These are phyloP conservation scores for Cyanistes caeruleus DNA, from an alignment of 2,113 vertebrate genomes.

Conservation along the genomic window DNA sequence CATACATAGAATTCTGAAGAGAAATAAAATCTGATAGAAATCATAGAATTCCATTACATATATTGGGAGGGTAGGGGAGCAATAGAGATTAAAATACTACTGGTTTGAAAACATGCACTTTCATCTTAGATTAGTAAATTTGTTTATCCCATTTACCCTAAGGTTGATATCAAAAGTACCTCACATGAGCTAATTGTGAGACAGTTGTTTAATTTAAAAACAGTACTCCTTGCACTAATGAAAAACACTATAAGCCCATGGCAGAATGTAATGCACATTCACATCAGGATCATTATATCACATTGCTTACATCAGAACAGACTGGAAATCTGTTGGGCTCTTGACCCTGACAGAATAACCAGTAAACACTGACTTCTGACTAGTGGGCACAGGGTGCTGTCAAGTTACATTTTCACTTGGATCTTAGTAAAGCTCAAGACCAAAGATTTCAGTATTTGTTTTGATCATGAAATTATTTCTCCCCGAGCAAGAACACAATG, in stretches of 20 bases:
- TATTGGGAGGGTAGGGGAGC: fast-evolving
- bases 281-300: neutral
- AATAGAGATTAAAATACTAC: neutral
- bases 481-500: neutral
- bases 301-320: neutral
- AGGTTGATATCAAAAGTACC: neutral
- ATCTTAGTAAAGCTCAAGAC: neutral
- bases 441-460: neutral
- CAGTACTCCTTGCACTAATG: neutral
- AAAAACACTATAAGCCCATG: neutral
- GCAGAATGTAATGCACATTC: neutral
- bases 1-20: neutral
- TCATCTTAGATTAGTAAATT: neutral
- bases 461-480: neutral
- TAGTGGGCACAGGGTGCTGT: neutral
- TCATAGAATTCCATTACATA: neutral
- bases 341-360: neutral
- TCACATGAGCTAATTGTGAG: neutral
- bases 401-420: neutral
- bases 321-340: neutral
- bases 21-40: neutral
- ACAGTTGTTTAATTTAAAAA: neutral
- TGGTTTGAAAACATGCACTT: neutral
- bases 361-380: neutral
- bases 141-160: neutral